Conservation (phyloP, 2,113 vertebrate species). For the Ahaetulla prasina region DNA sequence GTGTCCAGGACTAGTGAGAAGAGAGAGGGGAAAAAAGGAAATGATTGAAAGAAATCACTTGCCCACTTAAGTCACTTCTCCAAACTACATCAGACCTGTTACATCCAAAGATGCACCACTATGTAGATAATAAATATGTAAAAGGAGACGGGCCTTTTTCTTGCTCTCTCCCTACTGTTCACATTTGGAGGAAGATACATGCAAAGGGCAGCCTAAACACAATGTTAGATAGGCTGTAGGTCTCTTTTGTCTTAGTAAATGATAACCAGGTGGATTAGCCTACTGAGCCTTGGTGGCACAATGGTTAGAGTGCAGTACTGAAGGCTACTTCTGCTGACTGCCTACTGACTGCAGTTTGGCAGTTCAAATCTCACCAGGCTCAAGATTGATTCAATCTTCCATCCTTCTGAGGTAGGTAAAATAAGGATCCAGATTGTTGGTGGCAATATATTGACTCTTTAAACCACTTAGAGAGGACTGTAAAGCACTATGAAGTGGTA, state of each 20-base stretch:
- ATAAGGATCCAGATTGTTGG: no score
- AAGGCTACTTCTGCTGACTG: no score
- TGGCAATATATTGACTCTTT: no score
- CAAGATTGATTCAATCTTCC: no score
- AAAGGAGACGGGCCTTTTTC: not conserved
- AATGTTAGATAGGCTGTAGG: not conserved
- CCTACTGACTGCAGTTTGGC: no score
- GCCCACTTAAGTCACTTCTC: not conserved
- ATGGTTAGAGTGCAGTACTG: no score
- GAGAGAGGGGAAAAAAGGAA: not conserved
- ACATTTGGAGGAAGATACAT: no score
- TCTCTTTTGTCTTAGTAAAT: not conserved
- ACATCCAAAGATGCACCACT: not conserved
- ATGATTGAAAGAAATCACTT: not conserved
- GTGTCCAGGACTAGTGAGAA: conserved; percentile 86
- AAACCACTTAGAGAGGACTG: no score
- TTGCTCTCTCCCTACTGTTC: not conserved
- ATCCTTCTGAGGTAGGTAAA: no score
- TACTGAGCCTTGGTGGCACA: no score
- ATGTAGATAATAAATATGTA: not conserved
- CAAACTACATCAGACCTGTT: not conserved
- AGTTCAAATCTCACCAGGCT: no score
- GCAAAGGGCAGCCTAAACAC: not conserved
- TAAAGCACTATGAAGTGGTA: no score
- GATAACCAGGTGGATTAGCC: not conserved